These are phyloP conservation scores for Colostygia pectinataria DNA, from an alignment of 2,888 invertebrate species.

Conservation along the genomic window DNA sequence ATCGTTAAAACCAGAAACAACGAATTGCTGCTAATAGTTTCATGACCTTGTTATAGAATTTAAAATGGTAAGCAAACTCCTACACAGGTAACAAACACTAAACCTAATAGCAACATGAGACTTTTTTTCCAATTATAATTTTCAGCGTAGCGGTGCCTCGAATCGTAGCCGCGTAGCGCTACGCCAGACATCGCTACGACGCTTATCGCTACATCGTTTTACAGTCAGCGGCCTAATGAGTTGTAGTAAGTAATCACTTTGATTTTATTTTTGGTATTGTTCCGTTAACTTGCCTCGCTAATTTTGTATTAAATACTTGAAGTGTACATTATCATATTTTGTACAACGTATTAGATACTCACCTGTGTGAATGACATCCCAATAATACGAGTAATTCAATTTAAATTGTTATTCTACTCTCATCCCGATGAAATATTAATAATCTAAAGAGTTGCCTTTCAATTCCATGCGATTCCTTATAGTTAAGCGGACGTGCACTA, in stretches of 20 bases:
- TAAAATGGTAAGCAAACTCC: no score
- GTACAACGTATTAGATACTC: no score
- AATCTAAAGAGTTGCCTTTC: conserved; percentile 22
- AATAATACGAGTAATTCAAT: no score
- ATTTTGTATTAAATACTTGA: no score
- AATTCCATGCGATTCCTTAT: conserved; percentile 18
- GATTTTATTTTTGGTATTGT: not conserved
- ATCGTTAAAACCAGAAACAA: no score
- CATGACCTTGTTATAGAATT: no score
- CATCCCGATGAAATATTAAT: conserved; percentile 26
- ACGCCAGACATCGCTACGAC: conserved; percentile 3
- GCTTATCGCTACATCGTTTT: not conserved
- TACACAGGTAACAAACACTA: no score
- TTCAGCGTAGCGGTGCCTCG: conserved; percentile 30
- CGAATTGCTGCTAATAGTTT: no score
- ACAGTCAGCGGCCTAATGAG: not conserved
- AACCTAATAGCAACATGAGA: not conserved
- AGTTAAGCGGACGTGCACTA: conserved; percentile 36
- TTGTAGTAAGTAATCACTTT: not conserved
- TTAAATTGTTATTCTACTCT: not conserved
- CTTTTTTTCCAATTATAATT: conserved; percentile 4
- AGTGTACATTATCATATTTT: no score
- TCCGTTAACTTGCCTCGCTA: no score
- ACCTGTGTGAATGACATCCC: no score
- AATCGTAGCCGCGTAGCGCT: conserved; percentile 26